These are phyloP conservation scores for Protosalanx chinensis DNA, from an alignment of 2,797 vertebrate species.

Conservation along the genomic window DNA sequence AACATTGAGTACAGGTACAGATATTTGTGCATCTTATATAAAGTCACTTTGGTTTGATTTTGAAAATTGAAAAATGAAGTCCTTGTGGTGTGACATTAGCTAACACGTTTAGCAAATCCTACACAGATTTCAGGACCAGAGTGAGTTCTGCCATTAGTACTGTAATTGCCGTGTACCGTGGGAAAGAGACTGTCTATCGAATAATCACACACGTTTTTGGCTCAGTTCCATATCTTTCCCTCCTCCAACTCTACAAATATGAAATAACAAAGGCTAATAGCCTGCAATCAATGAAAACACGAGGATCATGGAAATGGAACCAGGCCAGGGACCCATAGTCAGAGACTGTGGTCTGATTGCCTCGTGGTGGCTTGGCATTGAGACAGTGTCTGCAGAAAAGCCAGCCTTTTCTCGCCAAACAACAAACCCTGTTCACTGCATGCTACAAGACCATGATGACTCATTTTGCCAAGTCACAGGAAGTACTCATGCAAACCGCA, in stretches of 20 bases:
- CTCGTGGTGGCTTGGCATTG: neutral
- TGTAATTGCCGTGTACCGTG: neutral
- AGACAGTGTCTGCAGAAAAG: neutral
- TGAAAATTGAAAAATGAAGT: neutral
- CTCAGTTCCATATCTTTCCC: neutral
- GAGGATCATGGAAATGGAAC: neutral
- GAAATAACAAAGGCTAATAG: no score
- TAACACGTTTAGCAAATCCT: neutral
- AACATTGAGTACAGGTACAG: neutral
- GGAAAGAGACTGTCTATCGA: neutral
- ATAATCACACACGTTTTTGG: neutral
- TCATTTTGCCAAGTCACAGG: slow-evolving; percentile 2
- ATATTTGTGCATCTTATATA: neutral
- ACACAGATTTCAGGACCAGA: neutral
- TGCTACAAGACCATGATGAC: slow-evolving; percentile 12
- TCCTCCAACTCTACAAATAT: neutral
- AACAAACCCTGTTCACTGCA: neutral
- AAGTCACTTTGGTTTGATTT: neutral
- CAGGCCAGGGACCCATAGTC: neutral
- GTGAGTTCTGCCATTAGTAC: neutral
- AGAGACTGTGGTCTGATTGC: neutral
- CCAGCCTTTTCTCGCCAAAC: neutral
- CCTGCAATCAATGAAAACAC: no score
- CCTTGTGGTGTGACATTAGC: neutral
- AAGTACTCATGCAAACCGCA: neutral